Conservation (phyloP, 2,797 vertebrate species). For the Furcifer pardalis region DNA sequence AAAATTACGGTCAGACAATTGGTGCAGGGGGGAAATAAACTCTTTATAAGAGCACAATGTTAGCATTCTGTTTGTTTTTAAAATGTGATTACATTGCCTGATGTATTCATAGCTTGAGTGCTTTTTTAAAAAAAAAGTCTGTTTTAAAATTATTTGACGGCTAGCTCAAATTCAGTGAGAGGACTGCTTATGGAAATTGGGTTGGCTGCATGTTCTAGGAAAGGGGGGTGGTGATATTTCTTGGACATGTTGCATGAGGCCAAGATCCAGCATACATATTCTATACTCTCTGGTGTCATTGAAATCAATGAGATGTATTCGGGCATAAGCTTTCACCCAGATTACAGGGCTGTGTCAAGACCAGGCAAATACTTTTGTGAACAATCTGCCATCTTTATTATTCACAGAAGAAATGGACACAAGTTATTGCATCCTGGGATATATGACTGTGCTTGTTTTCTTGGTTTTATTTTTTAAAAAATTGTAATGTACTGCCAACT, state of each 20-base stretch:
- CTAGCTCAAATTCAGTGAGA: constrained; percentile 61
- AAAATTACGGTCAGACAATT: constrained; percentile 66
- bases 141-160: constrained; percentile 57
- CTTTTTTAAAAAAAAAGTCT: constrained; percentile 47
- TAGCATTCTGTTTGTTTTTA: constrained; percentile 35
- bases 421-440: neutral
- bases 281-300: neutral
- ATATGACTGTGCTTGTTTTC: neutral
- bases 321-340: neutral
- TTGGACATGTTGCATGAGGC: neutral
- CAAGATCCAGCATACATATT: neutral
- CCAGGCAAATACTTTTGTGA: neutral
- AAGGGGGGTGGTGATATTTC: constrained; percentile 24
- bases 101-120: constrained; percentile 25
- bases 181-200: constrained; percentile 43
- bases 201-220: constrained; percentile 33
- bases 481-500: too few species aligned
- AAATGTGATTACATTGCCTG: constrained; percentile 33
- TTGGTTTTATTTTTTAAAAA: too few species aligned
- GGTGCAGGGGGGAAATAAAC: constrained; percentile 63
- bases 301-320: constrained; percentile 13
- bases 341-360: neutral
- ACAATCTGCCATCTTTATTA: neutral
- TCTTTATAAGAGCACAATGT: constrained; percentile 55
- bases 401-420: neutral